phyloP scores from a whole-genome alignment of 2,888 invertebrate genomes.

The Ecdyonurus torrentis region DNA sequence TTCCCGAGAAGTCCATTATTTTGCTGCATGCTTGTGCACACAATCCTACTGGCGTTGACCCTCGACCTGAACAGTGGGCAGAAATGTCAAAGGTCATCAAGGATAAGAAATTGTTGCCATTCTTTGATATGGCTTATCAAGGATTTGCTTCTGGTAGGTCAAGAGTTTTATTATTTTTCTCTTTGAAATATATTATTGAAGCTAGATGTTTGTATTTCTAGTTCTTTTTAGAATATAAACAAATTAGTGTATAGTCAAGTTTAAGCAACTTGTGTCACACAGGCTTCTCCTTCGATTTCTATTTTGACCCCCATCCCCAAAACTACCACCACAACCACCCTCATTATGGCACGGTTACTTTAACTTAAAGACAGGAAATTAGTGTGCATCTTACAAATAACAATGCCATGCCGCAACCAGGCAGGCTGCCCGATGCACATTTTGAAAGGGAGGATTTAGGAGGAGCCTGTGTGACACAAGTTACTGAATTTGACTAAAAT shows the following conservation, averaged over 20 bases:
- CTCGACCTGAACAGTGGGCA: constrained; percentile 72
- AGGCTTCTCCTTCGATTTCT: too few species aligned
- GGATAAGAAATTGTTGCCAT: constrained; percentile 66
- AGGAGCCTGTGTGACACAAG: too few species aligned
- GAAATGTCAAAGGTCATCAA: constrained; percentile 72
- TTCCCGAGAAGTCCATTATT: constrained; percentile 78
- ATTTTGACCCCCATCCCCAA: too few species aligned
- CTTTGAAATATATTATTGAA: neutral
- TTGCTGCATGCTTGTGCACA: constrained; percentile 95
- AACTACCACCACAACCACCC: too few species aligned
- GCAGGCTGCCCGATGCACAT: too few species aligned
- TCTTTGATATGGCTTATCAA: constrained; percentile 98
- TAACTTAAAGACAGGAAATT: too few species aligned
- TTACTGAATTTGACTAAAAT: too few species aligned
- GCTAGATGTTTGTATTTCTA: neutral
- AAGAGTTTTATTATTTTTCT: neutral
- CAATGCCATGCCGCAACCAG: too few species aligned
- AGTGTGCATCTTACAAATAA: too few species aligned
- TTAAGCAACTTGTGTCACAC: neutral
- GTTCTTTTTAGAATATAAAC: neutral
- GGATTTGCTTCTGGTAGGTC: constrained; percentile 69
- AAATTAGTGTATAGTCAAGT: neutral
- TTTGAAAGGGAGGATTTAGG: too few species aligned
- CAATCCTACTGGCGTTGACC: constrained; percentile 95
- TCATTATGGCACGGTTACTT: too few species aligned